A percentile compares a stretch with the other conserved stretches of the same genome.
Evolutionary conservation across 1,140 invertebrate genomes (phyloP).

Genomic region (Rhynchophorus ferrugineus): DNA sequence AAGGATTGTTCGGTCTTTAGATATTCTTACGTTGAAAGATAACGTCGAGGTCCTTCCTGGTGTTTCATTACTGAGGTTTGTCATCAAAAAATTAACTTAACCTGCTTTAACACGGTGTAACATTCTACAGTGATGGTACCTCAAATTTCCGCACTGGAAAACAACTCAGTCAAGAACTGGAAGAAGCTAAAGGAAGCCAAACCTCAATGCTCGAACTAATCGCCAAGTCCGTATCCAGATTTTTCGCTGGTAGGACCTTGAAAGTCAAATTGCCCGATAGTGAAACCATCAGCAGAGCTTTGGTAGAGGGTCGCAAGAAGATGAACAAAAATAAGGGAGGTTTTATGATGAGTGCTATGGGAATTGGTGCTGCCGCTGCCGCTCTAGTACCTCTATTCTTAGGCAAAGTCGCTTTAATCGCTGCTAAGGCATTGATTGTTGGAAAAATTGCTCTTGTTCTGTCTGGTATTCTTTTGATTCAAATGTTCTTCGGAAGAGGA

Average conservation of each 20-base stretch:
- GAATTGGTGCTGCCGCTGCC: constrained; percentile 52
- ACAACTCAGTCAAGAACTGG: constrained; percentile 27
- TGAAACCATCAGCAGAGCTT: constrained; percentile 47
- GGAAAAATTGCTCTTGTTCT: constrained; percentile 67
- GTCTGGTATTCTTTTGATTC: constrained; percentile 57
- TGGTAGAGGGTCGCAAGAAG: constrained; percentile 46
- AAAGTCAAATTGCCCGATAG: constrained; percentile 47
- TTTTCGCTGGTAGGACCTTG: constrained; percentile 52
- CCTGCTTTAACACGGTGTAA: no score
- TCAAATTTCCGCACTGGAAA: constrained; percentile 15
- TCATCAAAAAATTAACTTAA: no score
- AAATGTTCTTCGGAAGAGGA: constrained; percentile 51
- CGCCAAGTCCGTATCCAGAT: constrained; percentile 45
- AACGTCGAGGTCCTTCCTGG: constrained; percentile 51
- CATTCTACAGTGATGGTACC: background rate
- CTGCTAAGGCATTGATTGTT: constrained; percentile 65
- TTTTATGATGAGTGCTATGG: constrained; percentile 58
- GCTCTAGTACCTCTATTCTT: constrained; percentile 59
- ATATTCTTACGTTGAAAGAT: constrained; percentile 49
- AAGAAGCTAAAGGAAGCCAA: constrained; percentile 45
- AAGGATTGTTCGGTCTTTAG: constrained; percentile 48
- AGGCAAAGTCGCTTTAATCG: constrained; percentile 59
- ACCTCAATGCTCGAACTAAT: constrained; percentile 44
- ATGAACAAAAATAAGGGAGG: constrained; percentile 42
- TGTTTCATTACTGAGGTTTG: constrained; percentile 48